Base-by-base conservation (phyloP, 2,113 vertebrate genomes). In the Callipepla squamata region DNA sequence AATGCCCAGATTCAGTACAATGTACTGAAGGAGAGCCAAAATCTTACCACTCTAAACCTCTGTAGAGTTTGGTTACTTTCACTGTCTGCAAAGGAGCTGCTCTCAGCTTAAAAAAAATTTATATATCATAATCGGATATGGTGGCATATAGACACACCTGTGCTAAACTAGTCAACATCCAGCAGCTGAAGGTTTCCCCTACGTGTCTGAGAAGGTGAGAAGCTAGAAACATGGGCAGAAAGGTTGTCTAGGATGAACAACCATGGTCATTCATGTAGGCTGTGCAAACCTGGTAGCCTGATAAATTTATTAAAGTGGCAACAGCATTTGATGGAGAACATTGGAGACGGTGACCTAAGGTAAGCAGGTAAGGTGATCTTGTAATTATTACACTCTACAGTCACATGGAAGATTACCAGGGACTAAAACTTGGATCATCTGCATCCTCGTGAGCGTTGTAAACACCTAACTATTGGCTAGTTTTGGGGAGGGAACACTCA, bases 401-500 rank as follows among this genome's bases (percentile, higher is more conserved):
- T 26, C 82, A 65, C 36, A 5, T 51, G 77, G 86, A 75, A 80
- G 68, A 57, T 76, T 65, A 93, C 22, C 57, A 84, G 57, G 26
- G 57, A 78, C 48, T 75, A 75, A 88, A 81, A 86, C 76, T 61
- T 92, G 80, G 89, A 92, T 61, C 40, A 50, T 88, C 36, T 83
- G 62, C 83, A 68, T 93, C 58, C 69, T 23, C 2, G 1, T 65
- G 44, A 86, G 26, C 21, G 40, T 36, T 81, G 86, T 84, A 92
- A 96, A 93, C 58, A 79, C 16, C 13, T 32, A 48, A 84, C 44
- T 23, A 81, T 94, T 95, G 94, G 92, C 89, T 92, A 44, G 69
- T 89, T 94, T 69, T 11, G 74, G 86, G 95, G 94, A 95, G 96
- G 92, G 77, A 85, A 88, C 83, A 19, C 12, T 80, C n/a, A 40